phyloP scores from a whole-genome alignment of 2,113 vertebrate genomes.

The Edolisoma coerulescens region DNA sequence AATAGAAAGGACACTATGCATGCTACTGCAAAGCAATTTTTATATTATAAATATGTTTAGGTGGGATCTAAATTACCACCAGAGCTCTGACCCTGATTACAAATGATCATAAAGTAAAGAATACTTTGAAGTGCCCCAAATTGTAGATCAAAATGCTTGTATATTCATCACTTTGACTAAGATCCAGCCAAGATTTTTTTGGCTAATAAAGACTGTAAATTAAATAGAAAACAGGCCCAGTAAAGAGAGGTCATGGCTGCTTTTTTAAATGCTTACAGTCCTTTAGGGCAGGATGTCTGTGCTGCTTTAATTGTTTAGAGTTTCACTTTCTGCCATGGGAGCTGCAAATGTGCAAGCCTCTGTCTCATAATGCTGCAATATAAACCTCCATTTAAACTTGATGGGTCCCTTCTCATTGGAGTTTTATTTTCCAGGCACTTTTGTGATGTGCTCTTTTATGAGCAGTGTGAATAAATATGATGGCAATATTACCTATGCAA shows the following conservation, averaged over 20 bases:
- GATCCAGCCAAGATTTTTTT: constrained; percentile 52
- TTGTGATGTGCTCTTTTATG: constrained; percentile 23
- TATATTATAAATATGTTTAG: constrained; percentile 21
- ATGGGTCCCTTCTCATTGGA: constrained; percentile 58
- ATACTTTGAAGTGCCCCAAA: constrained; percentile 35
- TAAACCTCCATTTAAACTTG: constrained; percentile 62
- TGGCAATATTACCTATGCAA: constrained; percentile 41
- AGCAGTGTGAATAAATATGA: constrained; percentile 25
- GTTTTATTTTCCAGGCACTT: constrained; percentile 38
- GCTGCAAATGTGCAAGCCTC: neutral
- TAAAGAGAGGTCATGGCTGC: constrained; percentile 41
- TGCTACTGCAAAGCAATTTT: neutral
- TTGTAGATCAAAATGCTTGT: constrained; percentile 15
- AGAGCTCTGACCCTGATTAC: constrained; percentile 41
- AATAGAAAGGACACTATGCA: neutral
- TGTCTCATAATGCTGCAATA: constrained; percentile 33
- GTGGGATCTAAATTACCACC: constrained; percentile 39
- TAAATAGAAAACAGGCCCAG: constrained; percentile 51
- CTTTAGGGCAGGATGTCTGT: constrained; percentile 27
- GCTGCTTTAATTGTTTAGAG: constrained; percentile 59
- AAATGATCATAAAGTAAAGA: constrained; percentile 47
- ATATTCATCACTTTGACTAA: constrained; percentile 41
- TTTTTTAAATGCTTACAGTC: constrained; percentile 50
- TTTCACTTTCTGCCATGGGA: constrained; percentile 49
- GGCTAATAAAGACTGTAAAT: constrained; percentile 52